These are phyloP conservation scores for Tylochromis polylepis DNA, from an alignment of 2,113 vertebrate species.

Conservation along the genomic window DNA sequence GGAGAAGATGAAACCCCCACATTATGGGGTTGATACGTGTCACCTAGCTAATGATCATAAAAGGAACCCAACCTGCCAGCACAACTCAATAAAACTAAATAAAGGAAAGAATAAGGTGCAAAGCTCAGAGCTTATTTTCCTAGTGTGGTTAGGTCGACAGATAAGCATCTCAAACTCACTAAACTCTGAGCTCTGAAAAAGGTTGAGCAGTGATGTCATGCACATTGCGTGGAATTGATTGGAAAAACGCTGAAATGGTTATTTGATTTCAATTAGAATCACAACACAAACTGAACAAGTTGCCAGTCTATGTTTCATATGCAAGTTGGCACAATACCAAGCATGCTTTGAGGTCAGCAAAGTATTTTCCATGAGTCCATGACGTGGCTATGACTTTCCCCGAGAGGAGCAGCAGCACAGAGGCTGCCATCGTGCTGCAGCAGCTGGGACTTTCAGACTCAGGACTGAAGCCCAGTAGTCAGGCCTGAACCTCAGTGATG, in stretches of 20 bases:
- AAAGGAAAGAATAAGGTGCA: not conserved
- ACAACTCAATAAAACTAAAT: not conserved
- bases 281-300: not conserved
- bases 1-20: not conserved
- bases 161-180: too few relatives aligned
- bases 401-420: not conserved
- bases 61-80: not conserved
- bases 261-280: not conserved
- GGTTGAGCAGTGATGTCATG: not conserved
- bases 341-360: not conserved
- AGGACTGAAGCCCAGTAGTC: not conserved
- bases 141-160: not conserved
- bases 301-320: not conserved
- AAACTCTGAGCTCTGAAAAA: not conserved
- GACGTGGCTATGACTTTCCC: not conserved
- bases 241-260: not conserved
- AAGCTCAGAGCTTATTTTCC: not conserved
- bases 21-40: not conserved
- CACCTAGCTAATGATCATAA: not conserved
- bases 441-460: constrained; percentile 1
- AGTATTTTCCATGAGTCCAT: not conserved
- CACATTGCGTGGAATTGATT: not conserved
- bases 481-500: constrained; percentile 35
- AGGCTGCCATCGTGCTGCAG: not conserved
- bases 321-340: not conserved